A percentile compares a stretch with the other conserved stretches of the same genome.
Conservation (phyloP, 1,140 invertebrate genomes). For the Propsilocerus akamusi region DNA sequence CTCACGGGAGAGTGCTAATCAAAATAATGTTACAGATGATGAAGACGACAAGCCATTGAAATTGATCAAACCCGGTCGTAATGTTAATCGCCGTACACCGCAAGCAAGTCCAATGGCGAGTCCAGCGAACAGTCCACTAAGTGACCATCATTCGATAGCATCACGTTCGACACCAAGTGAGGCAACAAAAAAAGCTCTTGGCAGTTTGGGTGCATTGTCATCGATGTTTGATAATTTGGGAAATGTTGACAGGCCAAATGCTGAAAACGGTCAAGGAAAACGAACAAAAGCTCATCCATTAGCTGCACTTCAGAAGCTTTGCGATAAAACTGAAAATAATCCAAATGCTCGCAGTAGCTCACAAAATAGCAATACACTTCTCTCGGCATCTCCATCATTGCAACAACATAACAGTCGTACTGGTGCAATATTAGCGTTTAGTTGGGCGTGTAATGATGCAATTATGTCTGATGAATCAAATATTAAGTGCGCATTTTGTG, state of each 20-base stretch:
- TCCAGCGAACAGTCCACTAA: conserved; percentile 41
- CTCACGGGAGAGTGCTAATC: background rate
- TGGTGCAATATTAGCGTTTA: conserved; percentile 73
- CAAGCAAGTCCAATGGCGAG: conserved; percentile 9
- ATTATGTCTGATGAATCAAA: conserved; percentile 60
- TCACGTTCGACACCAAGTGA: conserved; percentile 46
- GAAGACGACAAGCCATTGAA: conserved; percentile 14
- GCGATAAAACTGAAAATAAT: conserved; percentile 80
- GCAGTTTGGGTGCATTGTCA: conserved; percentile 61
- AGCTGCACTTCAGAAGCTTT: conserved; percentile 82
- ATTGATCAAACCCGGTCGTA: conserved; percentile 32
- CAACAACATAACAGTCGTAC: conserved; percentile 30
- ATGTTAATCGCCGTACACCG: conserved; percentile 4
- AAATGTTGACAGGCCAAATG: conserved; percentile 26
- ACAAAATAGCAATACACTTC: conserved; percentile 11
- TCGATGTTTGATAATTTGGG: conserved; percentile 78
- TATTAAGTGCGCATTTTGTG: conserved; percentile 92
- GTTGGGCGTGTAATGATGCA: conserved; percentile 84
- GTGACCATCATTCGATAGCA: conserved; percentile 46
- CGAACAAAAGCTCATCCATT: conserved; percentile 65
- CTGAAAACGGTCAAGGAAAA: conserved; percentile 27
- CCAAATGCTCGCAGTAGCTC: conserved; percentile 20
- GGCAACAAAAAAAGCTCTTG: conserved; percentile 34
- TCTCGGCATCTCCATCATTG: conserved; percentile 10
- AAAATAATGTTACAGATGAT: conserved; percentile 10